phyloP scores from a whole-genome alignment of 2,113 vertebrate genomes.

The Leucoraja erinaceus region DNA sequence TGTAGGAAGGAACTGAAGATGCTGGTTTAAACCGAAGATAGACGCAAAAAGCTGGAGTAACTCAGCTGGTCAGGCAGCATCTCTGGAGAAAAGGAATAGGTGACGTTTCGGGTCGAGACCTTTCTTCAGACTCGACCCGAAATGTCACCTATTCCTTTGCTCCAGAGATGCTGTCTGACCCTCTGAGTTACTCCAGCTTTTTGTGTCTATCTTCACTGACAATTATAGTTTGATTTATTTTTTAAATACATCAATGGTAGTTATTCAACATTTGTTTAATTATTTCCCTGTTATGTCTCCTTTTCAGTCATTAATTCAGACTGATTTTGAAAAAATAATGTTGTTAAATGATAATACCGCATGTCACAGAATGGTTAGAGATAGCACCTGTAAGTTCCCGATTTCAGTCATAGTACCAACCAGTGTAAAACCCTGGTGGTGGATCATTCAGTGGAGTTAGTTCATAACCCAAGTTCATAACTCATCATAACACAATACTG shows the following conservation, averaged over 20 bases:
- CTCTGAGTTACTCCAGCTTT: too few relatives aligned
- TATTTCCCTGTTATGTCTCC: not conserved
- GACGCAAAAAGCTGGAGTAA: too few relatives aligned
- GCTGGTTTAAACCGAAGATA: too few relatives aligned
- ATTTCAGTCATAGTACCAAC: not conserved
- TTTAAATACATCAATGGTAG: not conserved
- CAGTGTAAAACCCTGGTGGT: not conserved
- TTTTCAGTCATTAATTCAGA: not conserved
- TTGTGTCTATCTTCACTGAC: too few relatives aligned
- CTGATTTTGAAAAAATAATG: not conserved
- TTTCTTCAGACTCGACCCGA: too few relatives aligned
- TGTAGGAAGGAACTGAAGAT: too few relatives aligned
- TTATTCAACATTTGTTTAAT: not conserved
- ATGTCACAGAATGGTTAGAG: not conserved
- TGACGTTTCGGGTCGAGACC: too few relatives aligned
- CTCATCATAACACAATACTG: not conserved
- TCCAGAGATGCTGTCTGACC: too few relatives aligned
- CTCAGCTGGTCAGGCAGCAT: too few relatives aligned
- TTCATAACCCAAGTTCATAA: not conserved
- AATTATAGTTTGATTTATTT: not conserved
- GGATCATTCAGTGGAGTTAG: not conserved
- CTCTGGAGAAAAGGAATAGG: too few relatives aligned
- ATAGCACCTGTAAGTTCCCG: not conserved
- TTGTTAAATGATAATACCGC: not conserved
- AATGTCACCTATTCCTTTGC: too few relatives aligned